Evolutionary conservation across 2,888 invertebrate genomes (phyloP), one percentile per base, ranked within the genome.

Genomic region (Rhodophaea formosa): DNA sequence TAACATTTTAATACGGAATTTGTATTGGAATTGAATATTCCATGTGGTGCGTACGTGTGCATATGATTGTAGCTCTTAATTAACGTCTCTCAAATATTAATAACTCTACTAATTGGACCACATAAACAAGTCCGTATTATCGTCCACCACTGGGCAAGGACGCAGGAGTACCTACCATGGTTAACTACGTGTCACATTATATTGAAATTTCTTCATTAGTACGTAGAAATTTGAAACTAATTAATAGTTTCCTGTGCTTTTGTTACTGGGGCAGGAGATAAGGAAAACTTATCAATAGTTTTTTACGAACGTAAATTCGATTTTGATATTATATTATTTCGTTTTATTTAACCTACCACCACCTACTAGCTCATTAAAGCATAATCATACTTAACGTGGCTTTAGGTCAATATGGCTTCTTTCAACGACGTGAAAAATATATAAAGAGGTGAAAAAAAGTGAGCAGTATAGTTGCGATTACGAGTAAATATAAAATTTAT

Each of bases 61-160:
- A 16, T 17, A 16, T 12, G 35, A 51, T 35, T 51, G 35, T 51
- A 16, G 35, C 12, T 35, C 2, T 51, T 51, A 51, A 51, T 51
- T 51, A 51, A 35, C 35, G 51, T 51, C 35, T 51, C 51, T 35
- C 51, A 51, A 39, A 51, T 51, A 51, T 15, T 51, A 51, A 16
- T 51, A 51, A 35, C 35, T 35, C 35, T 39, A 39, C 51, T 51
- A 51, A 51, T 51, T 51, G 51, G 51, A 51, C 51, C 3, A 3
- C 16, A 35, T 17, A 39, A 39, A 51, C 35, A 39, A 39, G 51
- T 30, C 30, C 3, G 15, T 15, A 15, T 51, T 51, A 51, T 35
- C 51, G 51, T 51, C 15, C 51, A 35, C 7, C 35, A 12, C 12
- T 17, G 17, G 8, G 51, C 49, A 51, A 35, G 51, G 51, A 17